Evolutionary conservation across 2,797 vertebrate genomes (phyloP).

Genomic region (Hydrolagus colliei): DNA sequence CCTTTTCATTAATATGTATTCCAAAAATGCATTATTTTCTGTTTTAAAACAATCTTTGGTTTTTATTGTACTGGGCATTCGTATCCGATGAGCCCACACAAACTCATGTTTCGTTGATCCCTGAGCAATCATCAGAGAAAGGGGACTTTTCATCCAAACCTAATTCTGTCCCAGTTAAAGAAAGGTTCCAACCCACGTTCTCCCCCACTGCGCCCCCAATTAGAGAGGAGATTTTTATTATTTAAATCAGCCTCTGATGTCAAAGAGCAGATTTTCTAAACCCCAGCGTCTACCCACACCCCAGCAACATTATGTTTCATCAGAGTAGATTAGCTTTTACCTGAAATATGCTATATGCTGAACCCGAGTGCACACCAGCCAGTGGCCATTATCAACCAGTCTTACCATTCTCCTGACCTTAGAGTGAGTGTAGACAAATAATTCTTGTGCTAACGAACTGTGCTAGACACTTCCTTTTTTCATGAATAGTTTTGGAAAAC

Average conservation of each 20-base stretch:
- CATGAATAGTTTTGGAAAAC: not conserved
- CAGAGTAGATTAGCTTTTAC: not conserved
- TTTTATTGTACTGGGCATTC: not conserved
- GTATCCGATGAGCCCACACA: not conserved
- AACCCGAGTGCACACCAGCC: too few relatives aligned
- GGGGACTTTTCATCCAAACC: not conserved
- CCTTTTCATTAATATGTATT: not conserved
- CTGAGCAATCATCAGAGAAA: not conserved
- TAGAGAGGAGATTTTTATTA: not conserved
- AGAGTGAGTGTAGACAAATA: too few relatives aligned
- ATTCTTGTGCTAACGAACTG: not conserved
- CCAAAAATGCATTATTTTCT: not conserved
- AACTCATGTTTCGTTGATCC: not conserved
- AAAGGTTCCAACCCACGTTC: not conserved
- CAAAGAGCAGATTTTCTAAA: not conserved
- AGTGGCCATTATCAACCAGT: too few relatives aligned
- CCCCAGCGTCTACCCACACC: not conserved
- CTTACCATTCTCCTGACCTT: too few relatives aligned
- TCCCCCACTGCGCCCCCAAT: not conserved
- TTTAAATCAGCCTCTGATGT: not conserved
- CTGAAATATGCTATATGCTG: not conserved
- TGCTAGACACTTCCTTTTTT: not conserved
- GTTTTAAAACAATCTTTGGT: not conserved
- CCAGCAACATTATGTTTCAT: not conserved
- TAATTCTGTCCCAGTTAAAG: not conserved